Evolutionary conservation across 2,888 invertebrate genomes (phyloP).

Genomic region (Ectemnius cavifrons): DNA sequence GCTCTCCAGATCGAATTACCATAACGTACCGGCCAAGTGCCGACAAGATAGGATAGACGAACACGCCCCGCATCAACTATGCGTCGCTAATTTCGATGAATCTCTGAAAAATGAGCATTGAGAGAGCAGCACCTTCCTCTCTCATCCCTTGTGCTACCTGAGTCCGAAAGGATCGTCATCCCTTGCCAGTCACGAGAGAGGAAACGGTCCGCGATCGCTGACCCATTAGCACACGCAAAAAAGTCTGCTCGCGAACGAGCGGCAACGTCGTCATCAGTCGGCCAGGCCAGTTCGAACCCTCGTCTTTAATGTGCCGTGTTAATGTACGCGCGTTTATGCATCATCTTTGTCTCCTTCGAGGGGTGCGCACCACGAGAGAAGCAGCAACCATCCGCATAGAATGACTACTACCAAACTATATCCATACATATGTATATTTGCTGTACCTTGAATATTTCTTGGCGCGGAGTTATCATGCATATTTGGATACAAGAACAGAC

Average conservation of each 20-base stretch:
- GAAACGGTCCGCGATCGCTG: constrained; percentile 4
- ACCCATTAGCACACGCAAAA: constrained; percentile 15
- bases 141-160: constrained; percentile 28
- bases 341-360: background rate
- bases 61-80: background rate
- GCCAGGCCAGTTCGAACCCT: background rate
- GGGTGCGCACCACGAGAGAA: background rate
- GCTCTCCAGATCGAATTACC: background rate
- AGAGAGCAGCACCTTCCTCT: background rate
- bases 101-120: background rate
- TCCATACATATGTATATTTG: background rate
- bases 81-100: constrained; percentile 38
- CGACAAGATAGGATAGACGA: background rate
- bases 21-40: background rate
- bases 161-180: constrained; percentile 1
- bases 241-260: constrained; percentile 4
- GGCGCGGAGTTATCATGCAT: background rate
- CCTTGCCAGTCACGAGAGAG: background rate
- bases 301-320: constrained; percentile 6
- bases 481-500: background rate
- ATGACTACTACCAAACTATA: background rate
- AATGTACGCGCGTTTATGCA: background rate
- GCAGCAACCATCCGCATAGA: background rate
- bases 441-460: background rate
- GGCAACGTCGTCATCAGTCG: background rate